Evolutionary conservation across 2,797 vertebrate genomes (phyloP).

Genomic region (Sebastes hopkinsi): DNA sequence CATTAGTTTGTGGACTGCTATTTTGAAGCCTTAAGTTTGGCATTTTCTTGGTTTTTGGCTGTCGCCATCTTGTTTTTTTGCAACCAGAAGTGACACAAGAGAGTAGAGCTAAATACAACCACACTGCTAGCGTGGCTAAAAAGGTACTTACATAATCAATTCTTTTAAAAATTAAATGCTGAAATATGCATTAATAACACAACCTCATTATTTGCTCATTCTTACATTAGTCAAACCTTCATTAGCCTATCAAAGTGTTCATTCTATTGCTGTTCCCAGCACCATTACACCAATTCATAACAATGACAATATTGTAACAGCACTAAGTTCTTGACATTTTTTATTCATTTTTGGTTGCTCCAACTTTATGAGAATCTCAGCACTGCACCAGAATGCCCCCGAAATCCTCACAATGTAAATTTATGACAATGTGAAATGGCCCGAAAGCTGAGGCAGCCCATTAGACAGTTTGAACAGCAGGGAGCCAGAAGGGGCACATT

Average conservation of each 20-base stretch:
- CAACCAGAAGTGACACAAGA: too few species aligned
- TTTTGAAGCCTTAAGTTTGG: too few species aligned
- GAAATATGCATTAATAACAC: not conserved
- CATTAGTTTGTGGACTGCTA: too few species aligned
- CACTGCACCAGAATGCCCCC: not conserved
- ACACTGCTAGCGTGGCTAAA: not conserved
- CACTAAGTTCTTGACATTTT: not conserved
- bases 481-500: not conserved
- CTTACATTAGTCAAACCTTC: not conserved
- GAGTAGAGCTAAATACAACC: too few species aligned
- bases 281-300: not conserved
- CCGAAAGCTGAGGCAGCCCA: not conserved
- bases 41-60: too few species aligned
- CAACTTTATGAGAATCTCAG: not conserved
- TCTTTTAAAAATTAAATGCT: rapidly evolving
- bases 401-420: not conserved
- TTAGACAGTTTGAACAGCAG: not conserved
- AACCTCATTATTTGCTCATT: not conserved
- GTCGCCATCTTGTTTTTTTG: too few species aligned
- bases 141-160: not conserved
- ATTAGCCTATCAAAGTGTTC: not conserved
- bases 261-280: not conserved
- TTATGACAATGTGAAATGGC: not conserved
- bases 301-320: not conserved
- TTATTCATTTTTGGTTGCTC: not conserved